phyloP scores from a whole-genome alignment of 2,888 invertebrate genomes.

The Drosophila phalerata region DNA sequence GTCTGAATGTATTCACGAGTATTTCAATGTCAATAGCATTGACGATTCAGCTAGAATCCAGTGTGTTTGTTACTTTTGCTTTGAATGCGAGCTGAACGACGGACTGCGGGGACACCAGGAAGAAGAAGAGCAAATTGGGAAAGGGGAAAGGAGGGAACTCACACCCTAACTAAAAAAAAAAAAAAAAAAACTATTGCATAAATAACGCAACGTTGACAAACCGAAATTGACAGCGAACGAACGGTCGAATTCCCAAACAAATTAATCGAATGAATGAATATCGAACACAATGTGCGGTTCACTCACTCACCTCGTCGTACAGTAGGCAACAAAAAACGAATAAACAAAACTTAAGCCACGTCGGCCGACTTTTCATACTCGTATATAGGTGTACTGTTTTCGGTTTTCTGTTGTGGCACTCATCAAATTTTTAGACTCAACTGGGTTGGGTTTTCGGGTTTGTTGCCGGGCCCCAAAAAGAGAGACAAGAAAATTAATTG shows the following conservation, averaged over 20 bases:
- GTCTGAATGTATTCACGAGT: slow-evolving; percentile 33
- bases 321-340: slow-evolving; percentile 53
- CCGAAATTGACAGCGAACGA: slow-evolving; percentile 48
- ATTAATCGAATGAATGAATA: slow-evolving; percentile 69
- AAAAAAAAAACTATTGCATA: slow-evolving; percentile 55
- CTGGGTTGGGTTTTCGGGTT: slow-evolving; percentile 1
- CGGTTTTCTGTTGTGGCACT: slow-evolving; percentile 25
- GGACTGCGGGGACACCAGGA: neutral
- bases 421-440: slow-evolving; percentile 55
- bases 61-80: slow-evolving; percentile 39
- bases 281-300: slow-evolving; percentile 56
- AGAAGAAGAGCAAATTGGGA: neutral
- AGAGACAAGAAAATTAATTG: slow-evolving; percentile 53
- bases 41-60: slow-evolving; percentile 69
- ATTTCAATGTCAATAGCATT: slow-evolving; percentile 74
- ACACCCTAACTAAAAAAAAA: slow-evolving; percentile 2
- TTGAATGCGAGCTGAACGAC: neutral
- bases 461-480: slow-evolving; percentile 43
- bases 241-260: slow-evolving; percentile 60
- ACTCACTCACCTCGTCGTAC: slow-evolving; percentile 20
- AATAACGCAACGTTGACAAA: slow-evolving; percentile 57
- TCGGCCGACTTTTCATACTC: slow-evolving; percentile 28
- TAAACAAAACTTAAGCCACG: slow-evolving; percentile 23
- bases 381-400: neutral
- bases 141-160: neutral